Evolutionary conservation across 2,797 vertebrate genomes (phyloP), one percentile per base, ranked within the genome.

Genomic region (Melanotaenia parkinsoni): DNA sequence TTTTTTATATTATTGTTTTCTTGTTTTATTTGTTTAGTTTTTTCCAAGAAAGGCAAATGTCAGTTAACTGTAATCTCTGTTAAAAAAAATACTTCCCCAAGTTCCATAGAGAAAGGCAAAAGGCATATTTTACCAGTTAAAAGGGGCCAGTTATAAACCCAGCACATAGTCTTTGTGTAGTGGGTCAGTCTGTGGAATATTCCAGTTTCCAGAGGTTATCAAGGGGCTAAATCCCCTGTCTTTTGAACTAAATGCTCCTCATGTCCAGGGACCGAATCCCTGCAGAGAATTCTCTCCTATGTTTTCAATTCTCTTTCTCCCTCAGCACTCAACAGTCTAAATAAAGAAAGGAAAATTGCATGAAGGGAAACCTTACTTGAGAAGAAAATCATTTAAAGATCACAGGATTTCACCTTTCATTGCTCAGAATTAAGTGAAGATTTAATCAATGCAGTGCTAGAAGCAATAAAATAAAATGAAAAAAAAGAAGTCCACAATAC

Each of bases 191-290:
- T 75, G 18, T 28, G 10, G 6, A 62, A 45, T 65, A 38, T 56
- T 51, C 5, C 45, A 30, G 38, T 76, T 77, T 76, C n/a, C 64
- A 38, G 58, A 66, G 64, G 73, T 77, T 75, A 72, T 72, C 66
- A 74, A 53, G 57, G 74, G 71, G 26, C 70, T 82, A 84, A 79
- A 58, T 78, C 74, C 74, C 68, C 24, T 64, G 80, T 59, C 60
- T 78, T 70, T 65, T 8, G 59, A 83, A 78, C 75, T 65, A 77
- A 83, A 77, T 76, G 51, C 56, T 71, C 59, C 32, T 50, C 12
- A 60, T 83, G 68, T 77, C 59, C 70, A 67, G 72, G 64, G 77
- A 86, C 58, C 65, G 26, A 74, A 69, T 90, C 80, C 81, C 84
- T 67, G 53, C 64, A 67, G 78, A 56, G 24, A 43, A 71, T 80